Evolutionary conservation across 1,140 invertebrate genomes (phyloP).

Genomic region (Formica exsecta): DNA sequence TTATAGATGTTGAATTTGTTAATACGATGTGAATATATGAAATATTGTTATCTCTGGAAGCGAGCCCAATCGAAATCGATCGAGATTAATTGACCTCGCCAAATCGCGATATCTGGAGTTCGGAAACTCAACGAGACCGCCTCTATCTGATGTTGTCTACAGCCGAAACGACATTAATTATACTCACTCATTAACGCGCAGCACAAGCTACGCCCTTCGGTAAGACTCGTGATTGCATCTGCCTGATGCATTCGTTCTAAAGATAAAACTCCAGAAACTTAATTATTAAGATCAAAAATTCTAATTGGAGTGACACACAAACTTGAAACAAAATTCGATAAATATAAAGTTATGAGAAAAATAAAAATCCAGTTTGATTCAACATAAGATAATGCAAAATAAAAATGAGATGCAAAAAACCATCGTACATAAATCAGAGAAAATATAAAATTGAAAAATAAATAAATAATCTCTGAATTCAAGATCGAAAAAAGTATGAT

Average conservation of each 20-base stretch:
- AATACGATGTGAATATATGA: background rate
- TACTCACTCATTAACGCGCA: slow-evolving; percentile 47
- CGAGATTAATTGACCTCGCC: slow-evolving; percentile 38
- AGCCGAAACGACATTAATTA: slow-evolving; percentile 53
- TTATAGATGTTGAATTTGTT: background rate
- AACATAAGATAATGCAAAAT: background rate
- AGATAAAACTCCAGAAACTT: slow-evolving; percentile 10
- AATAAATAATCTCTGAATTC: background rate
- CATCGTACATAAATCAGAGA: background rate
- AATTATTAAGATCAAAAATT: slow-evolving; percentile 12
- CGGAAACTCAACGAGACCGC: slow-evolving; percentile 24
- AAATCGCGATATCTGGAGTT: slow-evolving; percentile 24
- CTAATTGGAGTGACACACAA: background rate
- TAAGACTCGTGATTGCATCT: slow-evolving; percentile 11
- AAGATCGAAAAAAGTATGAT: background rate
- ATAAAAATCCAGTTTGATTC: background rate
- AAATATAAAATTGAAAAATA: background rate
- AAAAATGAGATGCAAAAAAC: background rate
- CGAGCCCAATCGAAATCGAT: slow-evolving; percentile 23
- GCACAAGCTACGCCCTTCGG: slow-evolving; percentile 23
- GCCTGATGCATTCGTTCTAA: background rate
- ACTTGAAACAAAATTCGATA: background rate
- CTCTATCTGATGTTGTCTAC: slow-evolving; percentile 34
- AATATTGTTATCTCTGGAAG: slow-evolving; percentile 1
- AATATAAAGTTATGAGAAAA: background rate